Base-by-base conservation (phyloP, 1,140 invertebrate species). In the Drosophila takahashii region DNA sequence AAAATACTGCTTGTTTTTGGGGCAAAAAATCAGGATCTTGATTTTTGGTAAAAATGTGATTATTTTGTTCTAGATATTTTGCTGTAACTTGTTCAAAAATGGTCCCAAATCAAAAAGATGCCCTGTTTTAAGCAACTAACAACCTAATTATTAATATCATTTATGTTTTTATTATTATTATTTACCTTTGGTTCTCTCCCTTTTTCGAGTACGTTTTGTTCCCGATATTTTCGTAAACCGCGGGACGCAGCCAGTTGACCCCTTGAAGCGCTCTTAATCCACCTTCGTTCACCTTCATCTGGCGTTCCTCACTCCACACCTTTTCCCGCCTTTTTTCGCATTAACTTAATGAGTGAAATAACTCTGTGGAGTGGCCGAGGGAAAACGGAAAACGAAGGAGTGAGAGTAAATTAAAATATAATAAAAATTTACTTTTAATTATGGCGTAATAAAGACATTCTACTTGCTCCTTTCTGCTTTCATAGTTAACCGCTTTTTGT, bases 361-460 rank as follows among this genome's bases (percentile, higher is more conserved):
- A 47, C 44, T 47, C 26, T 8, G 59, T 41, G 16, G 48, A 67
- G 57, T 62, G 57, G 18, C 18, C 22, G 36, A 3, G 36, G 36
- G 36, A 5, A 15, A 18, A n/a, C n/a, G 9, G 41, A 11, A 4
- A 44, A 53, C 4, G 11, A 8, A 34, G 13, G 26, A 15, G 22
- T 10, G 50, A n/a, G n/a, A 70, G 50, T 69, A 27, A 70, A 70
- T 69, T 69, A 70, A 70, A 70, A 57, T 69, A 39, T 47, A 56
- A 52, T 65, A 70, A 65, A 78, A 83, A 66, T 70, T 18, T 56
- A 70, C 70, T 79, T 61, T 83, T 83, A 75, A 83, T 83, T 83
- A 83, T 75, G 70, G 39, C 69, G 70, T 79, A 65, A 83, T 83
- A 76, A 79, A 71, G 65, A 76, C 76, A 76, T 62, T 83, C 45